Evolutionary conservation across 2,113 vertebrate species (phyloP), one percentile per base, ranked within the genome.

Genomic region (Camelus bactrianus): DNA sequence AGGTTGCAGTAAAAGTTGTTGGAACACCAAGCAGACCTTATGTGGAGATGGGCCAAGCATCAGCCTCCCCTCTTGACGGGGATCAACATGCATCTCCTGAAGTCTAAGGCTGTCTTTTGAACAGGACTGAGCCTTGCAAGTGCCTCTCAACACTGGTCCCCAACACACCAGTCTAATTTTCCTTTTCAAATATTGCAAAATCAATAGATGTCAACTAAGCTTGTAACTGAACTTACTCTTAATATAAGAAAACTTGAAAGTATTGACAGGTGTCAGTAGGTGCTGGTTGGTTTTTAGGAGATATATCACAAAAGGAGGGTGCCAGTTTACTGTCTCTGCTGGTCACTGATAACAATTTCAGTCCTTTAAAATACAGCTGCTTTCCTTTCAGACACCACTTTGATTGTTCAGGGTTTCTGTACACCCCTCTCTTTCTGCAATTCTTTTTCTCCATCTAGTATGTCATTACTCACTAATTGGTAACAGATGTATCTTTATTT

Each of bases 271-370:
- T 82, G 50, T 70, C 87, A 62, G 24, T 64, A 73, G 16, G 17
- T 95, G 62, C 72, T 94, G 42, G 91, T 52, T 70, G 95, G 95
- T 70, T 97, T 97, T 93, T 97, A 97, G 88, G 81, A 96, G 85
- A 93, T 80, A 95, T 42, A 26, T 97, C 97, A 96, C 97, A 98
- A 98, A 98, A 95, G 70, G 84, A 97, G 76, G 87, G 46, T 46
- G 94, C 65, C 79, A 46, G 97, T 95, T 91, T 69, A 97, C 95
- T 97, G 96, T 96, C 72, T 96, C 91, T 95, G 60, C 28, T 96
- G 6, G 2, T 24, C 26, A 96, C 35, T 17, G 8, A 62, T 52
- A 93, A 56, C 28, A 83, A 69, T 96, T 97, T 95, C 93, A 7
- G 48, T 38, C 93, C 79, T 96, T 96, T 88, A 87, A 96, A 96